These are phyloP conservation scores for Daubentonia madagascariensis DNA, from an alignment of 2,113 vertebrate genomes.

Conservation along the genomic window DNA sequence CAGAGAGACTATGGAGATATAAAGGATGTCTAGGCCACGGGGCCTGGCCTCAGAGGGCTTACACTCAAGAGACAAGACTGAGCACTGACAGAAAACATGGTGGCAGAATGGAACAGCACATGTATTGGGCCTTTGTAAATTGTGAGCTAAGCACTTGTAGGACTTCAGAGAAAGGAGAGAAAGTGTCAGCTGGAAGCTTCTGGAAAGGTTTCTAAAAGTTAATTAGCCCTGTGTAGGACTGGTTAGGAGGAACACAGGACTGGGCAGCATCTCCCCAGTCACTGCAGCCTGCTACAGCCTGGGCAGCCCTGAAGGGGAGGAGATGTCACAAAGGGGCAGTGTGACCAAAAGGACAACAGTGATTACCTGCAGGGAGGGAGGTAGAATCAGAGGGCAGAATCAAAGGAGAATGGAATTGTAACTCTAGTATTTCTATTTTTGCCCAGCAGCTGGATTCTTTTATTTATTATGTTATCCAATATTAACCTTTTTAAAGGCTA, in stretches of 20 bases:
- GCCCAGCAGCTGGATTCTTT: neutral
- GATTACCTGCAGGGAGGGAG: neutral
- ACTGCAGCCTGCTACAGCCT: neutral
- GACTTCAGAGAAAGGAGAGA: neutral
- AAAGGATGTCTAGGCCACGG: neutral
- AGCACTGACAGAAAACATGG: neutral
- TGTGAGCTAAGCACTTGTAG: neutral
- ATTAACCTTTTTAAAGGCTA: neutral
- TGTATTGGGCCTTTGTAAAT: neutral
- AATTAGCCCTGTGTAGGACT: neutral
- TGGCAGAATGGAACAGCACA: neutral
- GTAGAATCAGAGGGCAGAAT: neutral
- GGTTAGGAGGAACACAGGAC: neutral
- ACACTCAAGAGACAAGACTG: neutral
- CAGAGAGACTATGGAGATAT: neutral
- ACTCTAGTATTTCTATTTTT: neutral
- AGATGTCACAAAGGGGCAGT: slow-evolving; percentile 24
- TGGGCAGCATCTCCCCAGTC: neutral
- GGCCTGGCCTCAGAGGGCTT: neutral
- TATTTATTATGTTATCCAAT: neutral
- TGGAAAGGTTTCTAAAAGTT: neutral
- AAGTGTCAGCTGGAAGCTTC: neutral
- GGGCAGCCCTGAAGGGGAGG: neutral
- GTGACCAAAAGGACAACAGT: slow-evolving; percentile 1
- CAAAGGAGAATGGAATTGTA: neutral